Evolutionary conservation across 2,888 invertebrate genomes (phyloP).

Genomic region (Acrocyrtus sp.): DNA sequence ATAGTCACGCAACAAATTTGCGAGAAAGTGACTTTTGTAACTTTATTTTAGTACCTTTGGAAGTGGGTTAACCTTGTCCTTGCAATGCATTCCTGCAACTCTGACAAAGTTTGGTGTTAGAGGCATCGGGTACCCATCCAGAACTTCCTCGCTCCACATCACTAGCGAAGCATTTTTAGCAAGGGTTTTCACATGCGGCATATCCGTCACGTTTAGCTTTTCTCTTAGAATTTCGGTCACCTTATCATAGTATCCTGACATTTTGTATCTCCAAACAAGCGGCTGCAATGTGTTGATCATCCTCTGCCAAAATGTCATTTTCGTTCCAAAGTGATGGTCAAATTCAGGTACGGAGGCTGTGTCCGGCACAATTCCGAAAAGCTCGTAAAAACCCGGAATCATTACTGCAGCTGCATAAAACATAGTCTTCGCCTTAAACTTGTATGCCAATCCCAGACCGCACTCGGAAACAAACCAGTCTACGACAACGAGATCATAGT

Average conservation of each 20-base stretch:
- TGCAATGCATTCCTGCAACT: constrained; percentile 45
- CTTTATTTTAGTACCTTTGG: constrained; percentile 16
- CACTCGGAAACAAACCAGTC: constrained; percentile 56
- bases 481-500: constrained; percentile 53
- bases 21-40: not conserved
- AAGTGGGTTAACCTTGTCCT: constrained; percentile 20
- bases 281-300: constrained; percentile 40
- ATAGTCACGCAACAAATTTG: not conserved
- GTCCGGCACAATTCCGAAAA: constrained; percentile 45
- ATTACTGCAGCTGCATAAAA: constrained; percentile 49
- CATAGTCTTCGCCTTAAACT: constrained; percentile 53
- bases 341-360: constrained; percentile 46
- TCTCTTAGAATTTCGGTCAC: constrained; percentile 34
- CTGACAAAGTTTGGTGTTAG: constrained; percentile 39
- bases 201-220: constrained; percentile 30
- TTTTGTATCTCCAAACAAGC: constrained; percentile 21
- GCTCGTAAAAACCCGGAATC: constrained; percentile 46
- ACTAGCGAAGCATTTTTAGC: constrained; percentile 50
- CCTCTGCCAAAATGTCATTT: constrained; percentile 47
- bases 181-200: constrained; percentile 32
- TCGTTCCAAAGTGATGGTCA: constrained; percentile 37
- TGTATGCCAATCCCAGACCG: constrained; percentile 45
- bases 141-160: constrained; percentile 45
- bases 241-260: constrained; percentile 14
- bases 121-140: constrained; percentile 39